Evolutionary conservation across 2,888 invertebrate species (phyloP).

Genomic region (Hofmannophila pseudospretella): DNA sequence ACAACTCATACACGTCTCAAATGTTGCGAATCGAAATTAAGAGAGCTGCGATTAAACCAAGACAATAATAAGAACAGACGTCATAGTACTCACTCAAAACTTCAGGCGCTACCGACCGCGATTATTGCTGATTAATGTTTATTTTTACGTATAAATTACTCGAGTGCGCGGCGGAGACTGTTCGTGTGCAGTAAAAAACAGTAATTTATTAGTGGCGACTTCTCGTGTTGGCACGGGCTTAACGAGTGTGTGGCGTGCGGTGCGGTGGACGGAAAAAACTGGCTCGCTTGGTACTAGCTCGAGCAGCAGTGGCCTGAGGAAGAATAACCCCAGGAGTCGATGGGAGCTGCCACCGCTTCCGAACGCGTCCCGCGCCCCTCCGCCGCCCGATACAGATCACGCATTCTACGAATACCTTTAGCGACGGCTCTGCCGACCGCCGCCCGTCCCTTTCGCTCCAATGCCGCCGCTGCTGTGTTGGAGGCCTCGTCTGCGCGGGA

Average conservation of each 20-base stretch:
- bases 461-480: constrained; percentile 50
- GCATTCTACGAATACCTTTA: constrained; percentile 77
- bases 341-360: constrained; percentile 78
- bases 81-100: constrained; percentile 63
- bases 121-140: constrained; percentile 71
- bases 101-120: constrained; percentile 66
- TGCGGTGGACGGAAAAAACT: constrained; percentile 81
- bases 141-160: constrained; percentile 74
- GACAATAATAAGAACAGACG: constrained; percentile 47
- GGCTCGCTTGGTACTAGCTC: constrained; percentile 75
- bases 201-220: constrained; percentile 80
- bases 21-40: constrained; percentile 26
- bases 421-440: constrained; percentile 61
- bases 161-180: constrained; percentile 76
- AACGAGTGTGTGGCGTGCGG: constrained; percentile 79
- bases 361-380: constrained; percentile 68
- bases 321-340: constrained; percentile 79
- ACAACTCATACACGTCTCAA: constrained; percentile 5
- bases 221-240: constrained; percentile 81
- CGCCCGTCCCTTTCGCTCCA: constrained; percentile 68
- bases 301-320: constrained; percentile 78
- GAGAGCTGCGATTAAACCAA: constrained; percentile 50
- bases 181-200: constrained; percentile 74
- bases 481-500: constrained; percentile 56
- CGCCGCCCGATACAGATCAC: constrained; percentile 76